Evolutionary conservation across 2,113 vertebrate species (phyloP).

Genomic region (Xiphorhynchus elegans): DNA sequence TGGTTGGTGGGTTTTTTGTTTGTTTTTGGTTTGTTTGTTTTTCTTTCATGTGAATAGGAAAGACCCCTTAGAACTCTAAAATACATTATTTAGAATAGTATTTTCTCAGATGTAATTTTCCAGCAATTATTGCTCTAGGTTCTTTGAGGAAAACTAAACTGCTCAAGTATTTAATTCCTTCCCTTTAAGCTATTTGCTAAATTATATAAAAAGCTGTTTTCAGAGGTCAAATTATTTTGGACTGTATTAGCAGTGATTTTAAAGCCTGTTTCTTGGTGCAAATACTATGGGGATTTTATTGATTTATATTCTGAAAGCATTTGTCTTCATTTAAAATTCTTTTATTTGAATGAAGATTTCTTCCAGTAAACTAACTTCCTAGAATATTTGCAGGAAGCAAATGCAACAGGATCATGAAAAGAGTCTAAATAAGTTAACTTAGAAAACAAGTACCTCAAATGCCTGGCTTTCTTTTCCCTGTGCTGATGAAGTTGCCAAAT

Average conservation of each 20-base stretch:
- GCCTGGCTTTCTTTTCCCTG: background rate
- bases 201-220: background rate
- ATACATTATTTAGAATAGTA: background rate
- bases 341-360: background rate
- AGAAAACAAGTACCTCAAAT: background rate
- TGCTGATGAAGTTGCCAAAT: conserved; percentile 37
- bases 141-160: background rate
- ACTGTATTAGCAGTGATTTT: background rate
- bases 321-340: background rate
- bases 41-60: background rate
- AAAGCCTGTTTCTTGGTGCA: background rate
- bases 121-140: background rate
- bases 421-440: background rate
- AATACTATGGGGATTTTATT: background rate
- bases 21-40: background rate
- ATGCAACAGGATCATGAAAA: background rate
- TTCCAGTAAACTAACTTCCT: background rate
- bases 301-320: background rate
- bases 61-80: background rate
- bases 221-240: background rate
- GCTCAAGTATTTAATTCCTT: background rate
- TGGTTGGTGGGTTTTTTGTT: background rate
- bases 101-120: background rate
- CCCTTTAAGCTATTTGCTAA: background rate
- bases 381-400: background rate